Percentiles rank a stretch among this genome's conserved stretches.
Evolutionary conservation across 2,113 vertebrate genomes (phyloP).

Genomic region (Struthio camelus): DNA sequence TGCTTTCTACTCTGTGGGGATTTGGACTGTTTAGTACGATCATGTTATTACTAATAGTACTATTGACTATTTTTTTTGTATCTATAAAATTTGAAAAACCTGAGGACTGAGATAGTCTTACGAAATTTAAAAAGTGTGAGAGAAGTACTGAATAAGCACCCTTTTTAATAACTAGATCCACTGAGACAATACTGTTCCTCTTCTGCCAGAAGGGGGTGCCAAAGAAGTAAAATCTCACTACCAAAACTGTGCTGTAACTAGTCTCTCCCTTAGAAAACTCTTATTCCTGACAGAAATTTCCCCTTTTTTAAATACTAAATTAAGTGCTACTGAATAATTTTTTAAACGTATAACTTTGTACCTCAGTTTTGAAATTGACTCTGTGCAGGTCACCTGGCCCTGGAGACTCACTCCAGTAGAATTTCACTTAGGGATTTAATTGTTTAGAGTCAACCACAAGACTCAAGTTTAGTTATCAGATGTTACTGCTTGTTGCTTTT

Average conservation of each 20-base stretch:
- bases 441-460: not conserved
- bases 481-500: not conserved
- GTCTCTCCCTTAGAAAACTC: not conserved
- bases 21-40: not conserved
- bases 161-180: not conserved
- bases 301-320: not conserved
- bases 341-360: not conserved
- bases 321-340: not conserved
- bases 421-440: not conserved
- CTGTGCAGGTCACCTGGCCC: not conserved
- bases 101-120: not conserved
- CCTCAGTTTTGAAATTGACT: not conserved
- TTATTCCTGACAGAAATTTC: not conserved
- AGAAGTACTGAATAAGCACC: not conserved
- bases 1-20: not conserved
- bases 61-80: not conserved
- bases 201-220: constrained; percentile 64
- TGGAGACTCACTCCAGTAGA: not conserved
- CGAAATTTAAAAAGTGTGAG: not conserved
- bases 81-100: not conserved
- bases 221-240: constrained; percentile 16
- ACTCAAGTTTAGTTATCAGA: not conserved
- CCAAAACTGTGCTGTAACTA: not conserved
- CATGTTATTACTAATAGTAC: not conserved
- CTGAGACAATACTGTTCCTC: not conserved